Evolutionary conservation across 1,140 invertebrate species (phyloP), one percentile per base, ranked within the genome.

Genomic region (Asobara japonica): DNA sequence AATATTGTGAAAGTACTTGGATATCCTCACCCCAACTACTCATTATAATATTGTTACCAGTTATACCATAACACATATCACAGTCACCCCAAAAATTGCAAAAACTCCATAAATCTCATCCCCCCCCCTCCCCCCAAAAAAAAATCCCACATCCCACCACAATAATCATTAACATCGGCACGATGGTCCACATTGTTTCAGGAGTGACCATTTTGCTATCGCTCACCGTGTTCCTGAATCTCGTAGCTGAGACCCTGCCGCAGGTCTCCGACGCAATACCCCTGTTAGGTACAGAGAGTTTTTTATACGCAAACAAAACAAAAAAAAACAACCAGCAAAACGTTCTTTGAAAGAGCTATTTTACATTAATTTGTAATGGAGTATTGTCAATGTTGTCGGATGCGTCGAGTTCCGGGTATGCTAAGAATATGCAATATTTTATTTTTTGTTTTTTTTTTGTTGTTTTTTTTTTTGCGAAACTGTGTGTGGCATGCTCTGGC

Each of bases 121-220:
- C 4, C 11, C 2, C n/a, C n/a, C 36, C 10, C n/a, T 16, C n/a
- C 18, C 22, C 11, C 2, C 51, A 27, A 25, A 25, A 51, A 25
- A 56, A 10, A 25, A 22, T 56, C 25, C 18, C 41, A 16, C 41
- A 56, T 56, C 13, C 18, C 51, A 56, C 11, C 18, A 56, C 22
- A 27, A 56, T 20, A 56, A 18, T 36, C 18, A 56, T 10, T 56
- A 10, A 56, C 22, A 65, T 76, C 74, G 82, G 77, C 67, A 77
- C 74, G 78, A 75, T 77, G 77, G 80, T 64, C 76, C 77, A 80
- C 77, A 85, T 90, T 93, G 91, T 95, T 95, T 90, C 94, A 98
- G 97, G 97, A 91, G 97, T 99, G 90, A 99, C 97, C 91, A 99
- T 99, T 91, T 94, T 99, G 89, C 96, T 99, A 88, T 98, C 97